Conservation (phyloP, 1,140 invertebrate species). For the Scaptomyza hsui region DNA sequence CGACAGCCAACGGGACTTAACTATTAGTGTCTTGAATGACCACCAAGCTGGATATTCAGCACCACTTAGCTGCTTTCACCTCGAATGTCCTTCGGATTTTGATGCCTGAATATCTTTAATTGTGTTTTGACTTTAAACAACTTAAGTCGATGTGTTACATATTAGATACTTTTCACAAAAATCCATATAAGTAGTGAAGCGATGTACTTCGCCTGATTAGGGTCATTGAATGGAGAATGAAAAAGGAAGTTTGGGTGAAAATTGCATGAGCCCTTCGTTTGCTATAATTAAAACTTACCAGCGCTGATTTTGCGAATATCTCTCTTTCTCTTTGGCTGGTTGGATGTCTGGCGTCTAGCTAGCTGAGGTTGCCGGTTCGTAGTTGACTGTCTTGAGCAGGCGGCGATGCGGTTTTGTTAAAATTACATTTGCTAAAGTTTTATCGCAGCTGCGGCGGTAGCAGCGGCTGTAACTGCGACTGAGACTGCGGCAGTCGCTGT, state of each 20-base stretch:
- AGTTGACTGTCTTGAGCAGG: constrained; percentile 69
- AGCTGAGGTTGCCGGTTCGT: constrained; percentile 11
- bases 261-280: constrained; percentile 67
- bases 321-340: constrained; percentile 29
- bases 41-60: neutral
- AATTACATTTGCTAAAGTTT: constrained; percentile 81
- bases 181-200: too few species aligned
- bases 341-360: constrained; percentile 16
- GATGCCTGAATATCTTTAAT: neutral
- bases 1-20: constrained; percentile 12
- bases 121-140: too few species aligned
- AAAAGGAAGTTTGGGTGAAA: constrained; percentile 53
- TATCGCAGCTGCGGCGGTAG: constrained; percentile 66
- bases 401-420: constrained; percentile 81
- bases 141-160: too few species aligned
- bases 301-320: constrained; percentile 72
- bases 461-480: constrained; percentile 21
- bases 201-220: neutral
- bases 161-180: neutral
- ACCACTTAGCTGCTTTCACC: neutral
- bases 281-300: constrained; percentile 78
- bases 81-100: neutral
- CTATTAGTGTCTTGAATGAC: constrained; percentile 1
- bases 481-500: constrained; percentile 14
- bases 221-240: constrained; percentile 29